Conservation (phyloP, 2,113 vertebrate species). For the Pomatorhinus ruficollis region DNA sequence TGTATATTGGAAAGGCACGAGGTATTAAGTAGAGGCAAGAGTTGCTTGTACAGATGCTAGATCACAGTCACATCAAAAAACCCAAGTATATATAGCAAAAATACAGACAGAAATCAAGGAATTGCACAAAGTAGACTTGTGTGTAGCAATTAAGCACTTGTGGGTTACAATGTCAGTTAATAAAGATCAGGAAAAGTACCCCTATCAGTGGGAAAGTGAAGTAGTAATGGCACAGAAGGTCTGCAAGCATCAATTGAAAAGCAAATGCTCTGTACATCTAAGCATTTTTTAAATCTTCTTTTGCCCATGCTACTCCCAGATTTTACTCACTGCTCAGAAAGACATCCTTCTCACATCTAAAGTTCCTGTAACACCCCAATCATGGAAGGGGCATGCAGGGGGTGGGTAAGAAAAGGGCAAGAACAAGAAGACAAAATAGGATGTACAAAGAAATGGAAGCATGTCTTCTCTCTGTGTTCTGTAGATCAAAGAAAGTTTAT, state of each 20-base stretch:
- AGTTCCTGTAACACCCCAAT: background rate
- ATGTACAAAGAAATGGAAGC: background rate
- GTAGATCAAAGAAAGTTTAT: background rate
- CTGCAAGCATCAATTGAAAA: background rate
- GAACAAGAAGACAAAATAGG: background rate
- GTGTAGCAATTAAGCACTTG: background rate
- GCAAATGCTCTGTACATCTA: background rate
- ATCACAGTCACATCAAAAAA: background rate
- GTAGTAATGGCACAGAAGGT: background rate
- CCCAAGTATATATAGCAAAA: background rate
- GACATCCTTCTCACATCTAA: background rate
- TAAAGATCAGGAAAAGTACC: background rate
- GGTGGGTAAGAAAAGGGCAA: background rate
- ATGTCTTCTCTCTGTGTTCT: background rate
- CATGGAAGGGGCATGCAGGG: background rate
- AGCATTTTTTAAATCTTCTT: background rate
- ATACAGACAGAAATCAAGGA: background rate
- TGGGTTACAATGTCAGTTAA: background rate
- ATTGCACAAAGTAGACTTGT: background rate
- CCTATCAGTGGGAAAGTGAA: background rate
- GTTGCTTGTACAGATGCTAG: background rate
- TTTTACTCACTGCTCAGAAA: background rate
- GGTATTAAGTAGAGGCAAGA: background rate
- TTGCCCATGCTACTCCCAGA: background rate
- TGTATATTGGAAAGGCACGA: background rate